Evolutionary conservation across 92 coral and sea anemone genomes (phyloP).

Genomic region (Hydrozoanthus gracilis): DNA sequence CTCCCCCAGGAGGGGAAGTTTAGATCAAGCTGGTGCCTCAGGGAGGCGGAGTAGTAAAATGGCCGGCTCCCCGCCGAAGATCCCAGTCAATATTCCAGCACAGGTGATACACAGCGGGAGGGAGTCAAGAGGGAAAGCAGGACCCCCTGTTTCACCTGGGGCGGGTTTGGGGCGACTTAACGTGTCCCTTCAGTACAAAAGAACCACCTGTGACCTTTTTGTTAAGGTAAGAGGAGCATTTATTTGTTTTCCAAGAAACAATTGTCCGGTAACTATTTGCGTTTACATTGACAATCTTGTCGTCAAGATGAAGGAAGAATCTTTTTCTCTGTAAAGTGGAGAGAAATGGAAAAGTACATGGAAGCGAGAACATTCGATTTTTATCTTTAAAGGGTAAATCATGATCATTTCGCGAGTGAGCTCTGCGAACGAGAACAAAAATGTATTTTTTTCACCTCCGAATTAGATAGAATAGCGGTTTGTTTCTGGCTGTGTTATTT

Average conservation of each 20-base stretch:
- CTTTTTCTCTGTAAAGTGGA: background rate
- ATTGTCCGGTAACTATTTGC: background rate
- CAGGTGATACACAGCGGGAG: conserved; percentile 84
- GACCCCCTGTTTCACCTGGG: conserved; percentile 46
- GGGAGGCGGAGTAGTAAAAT: conserved; percentile 45
- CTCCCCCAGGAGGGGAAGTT: conserved; percentile 60
- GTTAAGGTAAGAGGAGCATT: conserved; percentile 69
- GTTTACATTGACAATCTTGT: too few relatives aligned
- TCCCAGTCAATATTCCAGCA: conserved; percentile 90
- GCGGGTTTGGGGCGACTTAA: conserved; percentile 75
- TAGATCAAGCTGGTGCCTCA: conserved; percentile 51
- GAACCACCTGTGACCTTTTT: conserved; percentile 93
- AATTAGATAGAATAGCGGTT: too few relatives aligned
- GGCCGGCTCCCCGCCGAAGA: conserved; percentile 68
- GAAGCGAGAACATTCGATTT: too few relatives aligned
- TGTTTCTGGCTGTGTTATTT: too few relatives aligned
- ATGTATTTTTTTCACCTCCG: too few relatives aligned
- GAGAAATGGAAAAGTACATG: too few relatives aligned
- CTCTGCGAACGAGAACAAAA: too few relatives aligned
- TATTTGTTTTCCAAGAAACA: background rate
- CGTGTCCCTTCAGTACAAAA: conserved; percentile 90
- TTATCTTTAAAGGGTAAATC: too few relatives aligned
- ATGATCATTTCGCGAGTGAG: too few relatives aligned
- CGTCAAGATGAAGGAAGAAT: too few relatives aligned
- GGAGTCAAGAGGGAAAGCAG: conserved; percentile 65